Percentiles rank a stretch among this genome's conserved stretches.
Conservation (phyloP, 2,113 vertebrate species). For the Anarrhichthys ocellatus region DNA sequence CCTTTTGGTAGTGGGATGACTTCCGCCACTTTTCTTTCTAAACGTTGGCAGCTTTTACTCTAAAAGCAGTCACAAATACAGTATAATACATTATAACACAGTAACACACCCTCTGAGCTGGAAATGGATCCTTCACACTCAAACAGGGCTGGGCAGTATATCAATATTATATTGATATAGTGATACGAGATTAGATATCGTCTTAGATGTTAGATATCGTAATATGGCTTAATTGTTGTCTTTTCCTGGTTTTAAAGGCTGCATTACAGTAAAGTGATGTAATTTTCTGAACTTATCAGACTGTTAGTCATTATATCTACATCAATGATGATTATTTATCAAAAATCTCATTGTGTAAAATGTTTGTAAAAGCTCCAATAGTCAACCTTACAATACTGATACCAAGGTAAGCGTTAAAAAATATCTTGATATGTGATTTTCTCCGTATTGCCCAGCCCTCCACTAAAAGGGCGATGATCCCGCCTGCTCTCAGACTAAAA, state of each 20-base stretch:
- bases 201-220: not conserved
- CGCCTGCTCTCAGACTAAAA: slow-evolving; percentile 24
- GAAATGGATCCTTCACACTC: slow-evolving; percentile 47
- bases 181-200: not conserved
- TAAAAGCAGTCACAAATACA: slow-evolving; percentile 57
- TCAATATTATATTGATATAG: not conserved
- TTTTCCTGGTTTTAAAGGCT: not conserved
- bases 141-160: not conserved
- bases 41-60: slow-evolving; percentile 32
- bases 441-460: not conserved
- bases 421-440: not conserved
- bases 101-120: slow-evolving; percentile 38
- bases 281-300: not conserved
- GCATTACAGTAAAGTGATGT: not conserved
- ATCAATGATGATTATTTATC: not conserved
- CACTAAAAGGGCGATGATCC: slow-evolving; percentile 26
- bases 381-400: not conserved
- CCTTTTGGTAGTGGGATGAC: slow-evolving; percentile 57
- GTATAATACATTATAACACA: slow-evolving; percentile 52
- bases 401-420: not conserved
- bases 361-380: not conserved
- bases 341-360: not conserved
- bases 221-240: not conserved
- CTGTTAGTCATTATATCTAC: not conserved
- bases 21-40: slow-evolving; percentile 41